Percentiles rank a stretch among this genome's conserved stretches.
These are phyloP conservation scores for Drosophila athabasca DNA, from an alignment of 1,140 invertebrate species.

Conservation along the genomic window DNA sequence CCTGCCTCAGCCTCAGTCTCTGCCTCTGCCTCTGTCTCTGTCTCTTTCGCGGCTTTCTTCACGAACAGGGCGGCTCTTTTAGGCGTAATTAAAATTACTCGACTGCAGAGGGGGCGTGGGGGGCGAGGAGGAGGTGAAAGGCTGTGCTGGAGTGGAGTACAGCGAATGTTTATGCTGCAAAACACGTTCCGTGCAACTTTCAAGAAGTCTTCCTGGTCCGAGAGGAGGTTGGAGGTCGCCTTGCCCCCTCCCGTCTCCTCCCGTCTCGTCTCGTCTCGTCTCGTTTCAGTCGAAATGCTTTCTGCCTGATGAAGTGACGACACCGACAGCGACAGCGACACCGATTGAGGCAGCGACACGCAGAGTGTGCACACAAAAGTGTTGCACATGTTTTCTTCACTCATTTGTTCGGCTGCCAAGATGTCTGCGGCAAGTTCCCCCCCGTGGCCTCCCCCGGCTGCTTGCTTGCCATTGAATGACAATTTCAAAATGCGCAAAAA, in stretches of 20 bases:
- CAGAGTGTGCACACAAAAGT: slow-evolving; percentile 21
- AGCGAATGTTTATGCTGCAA: slow-evolving; percentile 73
- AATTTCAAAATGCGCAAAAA: slow-evolving; percentile 55
- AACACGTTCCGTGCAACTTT: slow-evolving; percentile 68
- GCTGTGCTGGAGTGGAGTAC: not conserved
- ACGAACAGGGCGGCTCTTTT: slow-evolving; percentile 68
- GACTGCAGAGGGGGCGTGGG: slow-evolving; percentile 24
- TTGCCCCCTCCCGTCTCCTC: too few relatives aligned
- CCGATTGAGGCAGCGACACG: not conserved
- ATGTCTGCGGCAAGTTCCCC: slow-evolving; percentile 45
- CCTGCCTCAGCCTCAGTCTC: slow-evolving; percentile 19
- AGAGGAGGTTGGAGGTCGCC: slow-evolving; percentile 35
- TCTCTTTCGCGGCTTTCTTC: slow-evolving; percentile 58
- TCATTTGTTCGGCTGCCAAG: slow-evolving; percentile 54
- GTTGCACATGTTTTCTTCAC: slow-evolving; percentile 49
- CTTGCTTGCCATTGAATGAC: slow-evolving; percentile 37
- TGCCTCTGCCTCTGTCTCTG: slow-evolving; percentile 18
- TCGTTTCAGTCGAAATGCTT: not conserved
- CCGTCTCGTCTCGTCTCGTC: too few relatives aligned
- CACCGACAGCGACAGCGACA: too few relatives aligned
- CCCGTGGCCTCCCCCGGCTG: not conserved
- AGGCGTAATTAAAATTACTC: slow-evolving; percentile 80
- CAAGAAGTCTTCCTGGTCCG: slow-evolving; percentile 57
- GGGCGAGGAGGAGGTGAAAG: not conserved
- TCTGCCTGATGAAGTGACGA: slow-evolving; percentile 9